These are phyloP conservation scores for Heloderma charlesbogerti DNA, from an alignment of 2,113 vertebrate species.

Conservation along the genomic window DNA sequence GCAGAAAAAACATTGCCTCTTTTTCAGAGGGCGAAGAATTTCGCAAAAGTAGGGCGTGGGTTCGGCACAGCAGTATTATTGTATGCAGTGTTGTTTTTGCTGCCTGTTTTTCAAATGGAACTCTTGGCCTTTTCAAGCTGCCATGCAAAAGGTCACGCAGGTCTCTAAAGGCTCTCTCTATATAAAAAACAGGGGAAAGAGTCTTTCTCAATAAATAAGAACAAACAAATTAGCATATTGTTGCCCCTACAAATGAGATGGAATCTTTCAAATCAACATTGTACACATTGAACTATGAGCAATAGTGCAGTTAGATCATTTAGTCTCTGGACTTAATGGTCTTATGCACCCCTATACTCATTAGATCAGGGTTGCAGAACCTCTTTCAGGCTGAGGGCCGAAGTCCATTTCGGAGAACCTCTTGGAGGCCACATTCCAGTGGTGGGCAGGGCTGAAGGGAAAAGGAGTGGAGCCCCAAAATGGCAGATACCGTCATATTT, in stretches of 20 bases:
- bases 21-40: too few species aligned
- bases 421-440: too few species aligned
- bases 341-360: background rate
- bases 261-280: background rate
- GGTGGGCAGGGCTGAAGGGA: too few species aligned
- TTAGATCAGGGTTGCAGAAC: background rate
- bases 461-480: too few species aligned
- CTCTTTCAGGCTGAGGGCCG: too few species aligned
- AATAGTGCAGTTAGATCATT: background rate
- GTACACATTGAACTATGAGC: background rate
- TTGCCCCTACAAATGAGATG: background rate
- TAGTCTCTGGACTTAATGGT: background rate
- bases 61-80: too few species aligned
- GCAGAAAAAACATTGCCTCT: too few species aligned
- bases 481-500: too few species aligned
- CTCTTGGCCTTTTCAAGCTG: background rate
- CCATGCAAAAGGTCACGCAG: background rate
- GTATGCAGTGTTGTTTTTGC: background rate
- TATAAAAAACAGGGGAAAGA: background rate
- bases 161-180: background rate
- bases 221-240: background rate
- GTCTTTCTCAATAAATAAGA: background rate
- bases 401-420: too few species aligned
- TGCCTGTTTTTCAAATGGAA: background rate
- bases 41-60: too few species aligned